Base-by-base conservation (phyloP, 2,113 vertebrate genomes). In the Petroica traversi region DNA sequence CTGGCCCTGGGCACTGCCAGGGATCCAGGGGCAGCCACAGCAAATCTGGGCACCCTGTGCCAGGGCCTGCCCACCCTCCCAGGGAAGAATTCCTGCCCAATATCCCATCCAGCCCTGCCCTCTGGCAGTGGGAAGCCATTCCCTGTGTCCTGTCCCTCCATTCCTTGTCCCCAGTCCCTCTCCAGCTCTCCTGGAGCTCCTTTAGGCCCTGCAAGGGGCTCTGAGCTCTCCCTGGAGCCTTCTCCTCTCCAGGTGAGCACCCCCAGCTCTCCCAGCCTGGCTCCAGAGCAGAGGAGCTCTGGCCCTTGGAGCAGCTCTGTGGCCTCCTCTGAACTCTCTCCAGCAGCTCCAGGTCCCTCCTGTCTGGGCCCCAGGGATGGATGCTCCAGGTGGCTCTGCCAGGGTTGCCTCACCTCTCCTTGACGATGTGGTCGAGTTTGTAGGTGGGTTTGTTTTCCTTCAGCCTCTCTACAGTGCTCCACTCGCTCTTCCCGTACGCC, bases 381-480 rank as follows among this genome's bases (percentile, higher is more conserved):
- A 9, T 19, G 26, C 43, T 28, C 6, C 76, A 73, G 36, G 28
- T 3, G 31, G 31, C 18, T 48, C 9, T 43, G 46, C n/a, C 15
- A 26, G 68, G 69, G 18, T 40, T 16, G 1, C 1, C 89, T 66
- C 92, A 99, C 99, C 99, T 98, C 95, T 99, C 99, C 96, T 99
- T 99, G 81, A 99, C 97, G 3, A 99, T 98, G 93, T 99, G 99
- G 96, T 99, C 99, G 34, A 99, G 97, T 94, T 98, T 99, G 94
- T 99, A 99, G 55, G 31, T 78, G 5, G 99, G 99, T 75, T 99
- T 99, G 97, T 99, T 99, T 8, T 99, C 98, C 92, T 96, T 99
- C 64, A 99, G 97, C 51, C 98, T 97, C 63, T 99, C 98, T 10
- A 98, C 99, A 0, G 97, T 92, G 59, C 97, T 97, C 98, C 98